Evolutionary conservation across 1,140 invertebrate genomes (phyloP).

Genomic region (Pseudomyrmex flavicornis): DNA sequence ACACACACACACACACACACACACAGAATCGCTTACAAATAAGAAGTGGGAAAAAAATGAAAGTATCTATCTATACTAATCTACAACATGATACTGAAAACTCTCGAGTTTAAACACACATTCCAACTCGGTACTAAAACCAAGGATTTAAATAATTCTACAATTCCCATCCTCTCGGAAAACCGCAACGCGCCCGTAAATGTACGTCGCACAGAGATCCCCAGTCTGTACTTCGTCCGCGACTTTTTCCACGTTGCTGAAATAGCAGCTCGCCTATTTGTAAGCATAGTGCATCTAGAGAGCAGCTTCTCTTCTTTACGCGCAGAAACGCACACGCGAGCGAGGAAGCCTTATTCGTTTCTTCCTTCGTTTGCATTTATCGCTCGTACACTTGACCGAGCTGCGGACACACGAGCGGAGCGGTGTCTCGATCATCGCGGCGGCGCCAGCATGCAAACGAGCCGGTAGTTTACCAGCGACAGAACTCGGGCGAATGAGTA

Average conservation of each 20-base stretch:
- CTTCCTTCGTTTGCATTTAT: conserved; percentile 57
- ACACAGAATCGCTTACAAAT: background rate
- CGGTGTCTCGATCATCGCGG: conserved; percentile 57
- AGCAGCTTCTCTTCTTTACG: background rate
- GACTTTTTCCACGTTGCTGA: conserved; percentile 20
- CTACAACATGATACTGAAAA: conserved; percentile 4
- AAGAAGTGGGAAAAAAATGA: background rate
- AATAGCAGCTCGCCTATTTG: conserved; percentile 27
- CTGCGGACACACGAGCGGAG: background rate
- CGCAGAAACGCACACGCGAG: conserved; percentile 5
- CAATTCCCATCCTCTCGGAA: conserved; percentile 34
- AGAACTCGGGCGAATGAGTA: conserved; percentile 5
- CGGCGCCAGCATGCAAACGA: conserved; percentile 70
- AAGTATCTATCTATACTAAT: conserved; percentile 20
- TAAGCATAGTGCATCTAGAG: background rate
- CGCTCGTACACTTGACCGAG: conserved; percentile 62
- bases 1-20: no score
- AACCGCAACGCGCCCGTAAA: background rate
- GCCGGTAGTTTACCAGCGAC: conserved; percentile 22
- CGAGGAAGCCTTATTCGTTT: conserved; percentile 36
- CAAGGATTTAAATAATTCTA: conserved; percentile 52
- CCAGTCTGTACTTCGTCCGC: background rate
- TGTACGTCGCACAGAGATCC: background rate
- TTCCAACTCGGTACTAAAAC: background rate
- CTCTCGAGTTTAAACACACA: conserved; percentile 6